phyloP scores from a whole-genome alignment of 1,140 invertebrate species.

The Formica selysi region DNA sequence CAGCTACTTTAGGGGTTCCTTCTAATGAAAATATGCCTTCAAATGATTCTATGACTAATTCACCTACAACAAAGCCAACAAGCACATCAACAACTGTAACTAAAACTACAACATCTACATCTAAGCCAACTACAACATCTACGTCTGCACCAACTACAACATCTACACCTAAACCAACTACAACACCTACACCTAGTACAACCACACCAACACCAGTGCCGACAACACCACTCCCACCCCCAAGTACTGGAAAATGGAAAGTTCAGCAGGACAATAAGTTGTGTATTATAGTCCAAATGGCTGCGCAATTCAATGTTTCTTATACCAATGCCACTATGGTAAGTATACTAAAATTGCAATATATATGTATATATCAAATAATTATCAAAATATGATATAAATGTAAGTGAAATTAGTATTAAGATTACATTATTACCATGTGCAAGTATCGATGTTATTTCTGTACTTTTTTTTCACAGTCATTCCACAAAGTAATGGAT shows the following conservation, averaged over 20 bases:
- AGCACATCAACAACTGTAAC: background rate
- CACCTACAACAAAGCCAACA: background rate
- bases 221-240: conserved; percentile 77
- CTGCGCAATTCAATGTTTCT: conserved; percentile 88
- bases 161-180: conserved; percentile 66
- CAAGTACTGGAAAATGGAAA: conserved; percentile 86
- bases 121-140: conserved; percentile 60
- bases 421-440: background rate
- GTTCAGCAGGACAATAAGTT: conserved; percentile 81
- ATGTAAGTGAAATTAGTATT: background rate
- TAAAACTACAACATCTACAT: background rate
- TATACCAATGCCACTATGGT: conserved; percentile 84
- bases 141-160: conserved; percentile 71
- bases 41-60: background rate
- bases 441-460: background rate
- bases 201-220: conserved; percentile 74
- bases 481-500: conserved; percentile 79
- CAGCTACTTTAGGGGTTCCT: background rate
- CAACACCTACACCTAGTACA: conserved; percentile 59
- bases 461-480: conserved; percentile 63
- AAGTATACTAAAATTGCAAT: conserved; percentile 62
- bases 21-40: background rate
- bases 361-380: background rate
- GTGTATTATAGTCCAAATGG: conserved; percentile 89
- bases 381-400: background rate